Evolutionary conservation across 2,888 invertebrate species (phyloP), one percentile per base, ranked within the genome.

Genomic region (Isoperla grammatica): DNA sequence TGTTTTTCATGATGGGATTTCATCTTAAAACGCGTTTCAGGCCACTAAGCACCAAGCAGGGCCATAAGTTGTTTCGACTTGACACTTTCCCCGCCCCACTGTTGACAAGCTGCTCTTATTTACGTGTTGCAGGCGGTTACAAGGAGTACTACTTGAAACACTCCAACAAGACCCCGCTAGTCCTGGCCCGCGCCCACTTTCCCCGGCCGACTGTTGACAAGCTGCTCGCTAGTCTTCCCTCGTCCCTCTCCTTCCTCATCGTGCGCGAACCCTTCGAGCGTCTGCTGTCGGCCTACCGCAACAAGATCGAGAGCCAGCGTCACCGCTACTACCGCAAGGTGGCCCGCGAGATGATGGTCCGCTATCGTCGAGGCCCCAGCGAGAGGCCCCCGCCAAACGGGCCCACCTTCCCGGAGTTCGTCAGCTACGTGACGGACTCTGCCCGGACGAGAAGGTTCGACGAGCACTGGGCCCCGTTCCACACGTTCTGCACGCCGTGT

Each of bases 381-480:
- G 20, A 22, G 13, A 46, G 9, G 9, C 20, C 46, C 22, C 20
- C 39, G 15, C 9, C 37, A 19, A n/a, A 35, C 61, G 81, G 82
- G 57, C 84, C 84, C 63, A 83, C 82, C 13, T 70, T 70, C 37
- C 19, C 62, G 9, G 68, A 70, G 61, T 70, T 70, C 60, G 65
- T 68, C 6, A 59, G 64, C 45, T 67, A 67, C 54, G 61, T 69
- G 12, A 64, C 66, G 1, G 65, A 64, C 6, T 61, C 65, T 1
- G 56, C 59, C 1, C 22, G 42, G 12, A 57, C 63, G 23, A 56
- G 50, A 11, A 56, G 58, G 22, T 68, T 65, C 49, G 82, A 85
- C 66, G 84, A 84, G 66, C 84, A 85, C 69, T 85, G 84, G 84
- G 79, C 82, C 9, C 84, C 84, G 1, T 80, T 81, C 63, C 79